Evolutionary conservation across 2,797 vertebrate species (phyloP).

Genomic region (Esox masquinongy): DNA sequence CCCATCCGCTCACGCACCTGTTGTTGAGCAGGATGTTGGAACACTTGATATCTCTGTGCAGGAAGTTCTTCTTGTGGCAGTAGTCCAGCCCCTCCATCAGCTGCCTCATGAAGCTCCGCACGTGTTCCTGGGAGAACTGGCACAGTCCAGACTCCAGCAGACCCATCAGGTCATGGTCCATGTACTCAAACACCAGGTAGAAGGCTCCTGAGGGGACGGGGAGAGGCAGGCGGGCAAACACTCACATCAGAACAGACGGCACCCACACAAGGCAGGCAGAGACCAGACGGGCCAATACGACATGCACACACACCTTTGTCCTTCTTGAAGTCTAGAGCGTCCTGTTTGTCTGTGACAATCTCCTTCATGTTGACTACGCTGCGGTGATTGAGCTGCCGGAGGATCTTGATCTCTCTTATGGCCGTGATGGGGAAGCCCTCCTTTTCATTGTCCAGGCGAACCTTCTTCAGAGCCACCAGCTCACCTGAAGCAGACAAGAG

Average conservation of each 20-base stretch:
- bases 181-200: slow-evolving; percentile 99
- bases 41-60: slow-evolving; percentile 98
- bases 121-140: slow-evolving; percentile 97
- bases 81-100: slow-evolving; percentile 99
- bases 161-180: slow-evolving; percentile 99
- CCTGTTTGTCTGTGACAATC: slow-evolving; percentile 98
- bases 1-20: slow-evolving; percentile 72
- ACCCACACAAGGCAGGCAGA: background rate
- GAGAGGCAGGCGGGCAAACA: background rate
- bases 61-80: slow-evolving; percentile 98
- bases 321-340: slow-evolving; percentile 98
- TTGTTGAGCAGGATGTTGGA: slow-evolving; percentile 99
- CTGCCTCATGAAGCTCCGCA: slow-evolving; percentile 98
- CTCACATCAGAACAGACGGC: background rate
- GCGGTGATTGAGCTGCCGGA: slow-evolving; percentile 94
- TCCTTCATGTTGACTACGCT: slow-evolving; percentile 99
- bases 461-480: slow-evolving; percentile 96
- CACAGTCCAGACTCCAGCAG: slow-evolving; percentile 97
- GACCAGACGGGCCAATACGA: background rate
- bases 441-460: slow-evolving; percentile 97
- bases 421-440: slow-evolving; percentile 98
- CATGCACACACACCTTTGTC: slow-evolving; percentile 83
- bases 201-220: slow-evolving; percentile 83
- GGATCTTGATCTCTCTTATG: slow-evolving; percentile 98
- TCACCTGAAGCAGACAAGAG: slow-evolving; percentile 76